phyloP scores from a whole-genome alignment of 2,113 vertebrate genomes.

The Anser brachyrhynchus region DNA sequence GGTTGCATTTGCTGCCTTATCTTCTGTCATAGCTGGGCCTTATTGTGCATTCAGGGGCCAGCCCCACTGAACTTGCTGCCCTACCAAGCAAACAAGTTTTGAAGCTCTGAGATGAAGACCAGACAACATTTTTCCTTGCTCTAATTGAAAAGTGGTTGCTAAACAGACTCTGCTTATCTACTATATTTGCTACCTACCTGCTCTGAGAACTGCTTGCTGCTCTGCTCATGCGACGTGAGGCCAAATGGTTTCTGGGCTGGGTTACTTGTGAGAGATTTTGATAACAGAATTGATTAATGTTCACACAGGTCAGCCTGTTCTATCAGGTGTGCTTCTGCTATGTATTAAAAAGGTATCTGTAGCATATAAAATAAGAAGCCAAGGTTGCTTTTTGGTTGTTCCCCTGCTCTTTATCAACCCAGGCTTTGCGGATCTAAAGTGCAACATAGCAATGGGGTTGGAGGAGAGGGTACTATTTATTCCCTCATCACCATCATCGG shows the following conservation, averaged over 20 bases:
- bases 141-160: not conserved
- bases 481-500: not conserved
- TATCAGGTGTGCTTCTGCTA: not conserved
- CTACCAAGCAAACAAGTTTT: not conserved
- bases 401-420: not conserved
- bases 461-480: not conserved
- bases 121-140: not conserved
- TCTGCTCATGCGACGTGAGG: not conserved
- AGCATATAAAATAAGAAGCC: not conserved
- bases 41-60: not conserved
- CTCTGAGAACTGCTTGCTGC: rapidly evolving
- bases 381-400: not conserved
- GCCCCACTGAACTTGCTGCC: not conserved
- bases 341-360: not conserved
- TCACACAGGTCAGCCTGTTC: not conserved
- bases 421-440: not conserved
- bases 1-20: not conserved
- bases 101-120: not conserved
- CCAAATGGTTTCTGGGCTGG: not conserved
- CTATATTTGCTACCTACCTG: not conserved
- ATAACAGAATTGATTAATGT: not conserved
- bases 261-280: not conserved
- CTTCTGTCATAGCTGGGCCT: not conserved
- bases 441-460: not conserved
- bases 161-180: not conserved